Evolutionary conservation across 2,797 vertebrate genomes (phyloP).

Genomic region (Sebastes taczanowskii): DNA sequence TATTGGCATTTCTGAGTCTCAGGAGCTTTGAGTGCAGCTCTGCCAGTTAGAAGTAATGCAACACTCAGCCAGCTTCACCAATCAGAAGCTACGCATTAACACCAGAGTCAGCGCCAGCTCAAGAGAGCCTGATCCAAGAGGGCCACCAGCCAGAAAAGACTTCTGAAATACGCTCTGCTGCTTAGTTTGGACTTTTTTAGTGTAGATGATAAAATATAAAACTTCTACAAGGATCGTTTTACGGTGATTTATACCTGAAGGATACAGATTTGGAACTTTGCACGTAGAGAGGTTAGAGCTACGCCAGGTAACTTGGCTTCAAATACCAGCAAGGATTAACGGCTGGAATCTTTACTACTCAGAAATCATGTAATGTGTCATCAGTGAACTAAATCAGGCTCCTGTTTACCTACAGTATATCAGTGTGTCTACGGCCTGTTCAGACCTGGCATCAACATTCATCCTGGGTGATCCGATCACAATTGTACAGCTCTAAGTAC

Average conservation of each 20-base stretch:
- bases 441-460: too few relatives aligned
- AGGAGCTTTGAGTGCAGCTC: background rate
- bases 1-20: conserved; percentile 3
- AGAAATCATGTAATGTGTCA: background rate
- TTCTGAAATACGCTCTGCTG: background rate
- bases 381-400: background rate
- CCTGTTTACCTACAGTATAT: background rate
- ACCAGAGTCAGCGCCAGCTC: conserved; percentile 4
- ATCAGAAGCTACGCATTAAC: conserved; percentile 38
- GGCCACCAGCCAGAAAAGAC: conserved; percentile 12
- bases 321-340: background rate
- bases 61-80: conserved; percentile 21
- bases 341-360: background rate
- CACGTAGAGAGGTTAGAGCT: background rate
- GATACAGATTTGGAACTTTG: background rate
- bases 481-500: too few relatives aligned
- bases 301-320: background rate
- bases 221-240: background rate
- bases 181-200: background rate
- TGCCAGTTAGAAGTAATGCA: conserved; percentile 14
- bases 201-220: conserved; percentile 1
- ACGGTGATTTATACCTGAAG: background rate
- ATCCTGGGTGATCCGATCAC: too few relatives aligned
- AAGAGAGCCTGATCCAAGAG: background rate
- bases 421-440: background rate